Conservation (phyloP, 2,888 invertebrate genomes). For the Morpho deidamia region DNA sequence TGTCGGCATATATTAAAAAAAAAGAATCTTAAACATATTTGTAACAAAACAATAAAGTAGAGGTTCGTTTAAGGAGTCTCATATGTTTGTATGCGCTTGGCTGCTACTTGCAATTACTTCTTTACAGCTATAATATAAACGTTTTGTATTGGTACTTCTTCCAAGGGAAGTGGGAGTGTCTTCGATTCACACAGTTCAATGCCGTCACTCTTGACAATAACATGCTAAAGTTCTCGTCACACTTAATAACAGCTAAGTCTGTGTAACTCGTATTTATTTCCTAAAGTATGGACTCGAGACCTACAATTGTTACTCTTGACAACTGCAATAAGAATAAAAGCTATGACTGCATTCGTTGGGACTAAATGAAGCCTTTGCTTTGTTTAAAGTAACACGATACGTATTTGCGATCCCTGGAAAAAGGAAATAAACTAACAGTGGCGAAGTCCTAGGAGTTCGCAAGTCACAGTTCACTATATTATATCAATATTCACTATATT, state of each 20-base stretch:
- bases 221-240: constrained; percentile 19
- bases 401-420: background rate
- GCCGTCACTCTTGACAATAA: constrained; percentile 16
- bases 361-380: background rate
- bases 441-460: too few species aligned
- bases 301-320: constrained; percentile 13
- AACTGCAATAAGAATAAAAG: constrained; percentile 7
- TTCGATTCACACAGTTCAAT: constrained; percentile 19
- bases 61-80: too few species aligned
- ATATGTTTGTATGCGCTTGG: background rate
- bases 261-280: constrained; percentile 12
- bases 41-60: too few species aligned
- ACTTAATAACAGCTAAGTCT: constrained; percentile 14
- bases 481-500: too few species aligned
- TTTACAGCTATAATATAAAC: constrained; percentile 1
- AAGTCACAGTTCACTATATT: too few species aligned
- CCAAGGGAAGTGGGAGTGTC: constrained; percentile 14
- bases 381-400: background rate
- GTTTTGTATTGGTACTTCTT: background rate
- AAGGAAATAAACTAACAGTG: background rate
- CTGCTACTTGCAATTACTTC: constrained; percentile 8
- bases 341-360: background rate
- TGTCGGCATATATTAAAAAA: too few species aligned
- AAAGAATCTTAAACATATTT: too few species aligned
- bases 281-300: constrained; percentile 10